phyloP scores from a whole-genome alignment of 2,888 invertebrate species.

The Ennomos quercinarius region DNA sequence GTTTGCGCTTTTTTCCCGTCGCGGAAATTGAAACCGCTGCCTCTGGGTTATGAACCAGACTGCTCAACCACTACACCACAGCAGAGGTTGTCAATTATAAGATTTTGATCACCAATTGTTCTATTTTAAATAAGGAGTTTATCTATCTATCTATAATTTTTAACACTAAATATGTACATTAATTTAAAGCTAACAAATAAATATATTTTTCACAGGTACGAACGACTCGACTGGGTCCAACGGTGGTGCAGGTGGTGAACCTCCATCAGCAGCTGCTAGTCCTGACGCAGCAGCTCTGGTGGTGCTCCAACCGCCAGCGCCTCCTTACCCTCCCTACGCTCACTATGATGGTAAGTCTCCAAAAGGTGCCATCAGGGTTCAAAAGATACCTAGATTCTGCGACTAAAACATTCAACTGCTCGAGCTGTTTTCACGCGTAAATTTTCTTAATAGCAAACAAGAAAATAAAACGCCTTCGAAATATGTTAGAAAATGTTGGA shows the following conservation, averaged over 20 bases:
- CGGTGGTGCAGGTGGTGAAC: slow-evolving; percentile 74
- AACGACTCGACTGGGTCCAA: slow-evolving; percentile 80
- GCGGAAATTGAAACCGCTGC: no score
- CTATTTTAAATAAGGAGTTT: no score
- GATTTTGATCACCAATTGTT: no score
- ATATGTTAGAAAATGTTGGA: slow-evolving; percentile 46
- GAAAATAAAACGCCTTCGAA: slow-evolving; percentile 30
- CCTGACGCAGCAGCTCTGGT: slow-evolving; percentile 79
- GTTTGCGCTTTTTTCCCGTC: no score
- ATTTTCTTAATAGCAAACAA: slow-evolving; percentile 10
- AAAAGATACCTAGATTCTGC: background rate
- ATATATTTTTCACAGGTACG: slow-evolving; percentile 58
- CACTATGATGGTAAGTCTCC: slow-evolving; percentile 75
- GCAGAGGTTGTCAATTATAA: no score
- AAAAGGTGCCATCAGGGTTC: background rate
- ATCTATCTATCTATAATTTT: no score
- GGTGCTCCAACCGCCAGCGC: slow-evolving; percentile 78
- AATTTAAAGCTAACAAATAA: no score
- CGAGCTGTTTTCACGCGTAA: no score
- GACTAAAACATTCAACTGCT: no score
- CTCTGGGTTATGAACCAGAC: no score
- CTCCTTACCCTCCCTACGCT: slow-evolving; percentile 78
- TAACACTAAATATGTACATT: no score
- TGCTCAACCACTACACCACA: background rate
- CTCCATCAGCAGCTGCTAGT: slow-evolving; percentile 78